Base-by-base conservation (phyloP, 2,888 invertebrate species). In the Oxycera nigricornis region DNA sequence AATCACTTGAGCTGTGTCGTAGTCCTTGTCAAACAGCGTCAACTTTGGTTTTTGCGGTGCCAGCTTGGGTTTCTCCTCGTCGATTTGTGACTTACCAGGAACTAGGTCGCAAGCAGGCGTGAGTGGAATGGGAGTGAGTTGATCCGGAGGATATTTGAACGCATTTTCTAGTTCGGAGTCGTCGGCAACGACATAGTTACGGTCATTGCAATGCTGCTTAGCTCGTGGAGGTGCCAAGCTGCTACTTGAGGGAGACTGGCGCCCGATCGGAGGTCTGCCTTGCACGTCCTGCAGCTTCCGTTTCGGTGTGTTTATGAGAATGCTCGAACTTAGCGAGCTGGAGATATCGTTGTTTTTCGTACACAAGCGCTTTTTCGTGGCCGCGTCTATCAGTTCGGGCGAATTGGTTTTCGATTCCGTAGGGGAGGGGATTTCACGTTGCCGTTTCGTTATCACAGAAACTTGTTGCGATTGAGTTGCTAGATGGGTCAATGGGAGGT, bases 321-420 rank as follows among this genome's bases (percentile, higher is more conserved):
- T 17, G 73, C 85, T 85, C 1, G 85, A 85, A 72, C 85, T 85
- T 0, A 85, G 78, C 0, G 85, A 85, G 67, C 85, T 84, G 26
- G 80, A 79, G 55, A 85, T 84, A 72, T 85, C 85, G 75, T 85
- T 85, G 73, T 81, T 84, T 76, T 78, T 83, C 2, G 73, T 57
- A 74, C 81, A 83, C 35, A 82, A 78, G 1, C 84, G 81, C 28
- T 82, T 83, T 59, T 83, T 84, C 22, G 76, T 59, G 74, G 82
- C 75, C 41, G 78, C 83, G 72, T 84, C 55, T n/a, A n/a, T n/a
- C 20, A 17, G 31, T 30, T 75, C 84, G 0, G 84, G 83, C 30
- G 79, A 74, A n/a, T 62, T 22, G 70, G 77, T 30, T 52, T 59
- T 68, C n/a, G 72, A 72, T 7, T 77, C 76, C 9, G 72, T 72